Evolutionary conservation across 1,140 invertebrate genomes (phyloP).

Genomic region (Neelides sp.): DNA sequence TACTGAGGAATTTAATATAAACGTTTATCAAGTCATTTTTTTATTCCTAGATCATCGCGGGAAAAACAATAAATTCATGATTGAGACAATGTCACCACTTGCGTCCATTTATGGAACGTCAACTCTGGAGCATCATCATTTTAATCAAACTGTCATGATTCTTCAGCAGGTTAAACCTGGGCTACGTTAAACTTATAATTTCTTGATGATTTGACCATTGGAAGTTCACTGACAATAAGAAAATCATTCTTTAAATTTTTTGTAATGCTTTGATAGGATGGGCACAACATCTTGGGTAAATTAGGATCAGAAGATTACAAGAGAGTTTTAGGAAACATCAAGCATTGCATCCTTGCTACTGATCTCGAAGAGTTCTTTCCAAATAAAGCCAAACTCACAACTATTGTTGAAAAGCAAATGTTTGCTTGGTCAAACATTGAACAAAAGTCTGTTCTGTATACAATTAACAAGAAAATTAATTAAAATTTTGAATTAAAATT

Average conservation of each 20-base stretch:
- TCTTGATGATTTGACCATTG: slow-evolving; percentile 5
- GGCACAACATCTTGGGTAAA: slow-evolving; percentile 64
- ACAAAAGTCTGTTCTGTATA: slow-evolving; percentile 42
- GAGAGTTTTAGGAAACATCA: slow-evolving; percentile 55
- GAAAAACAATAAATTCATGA: slow-evolving; percentile 72
- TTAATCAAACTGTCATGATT: slow-evolving; percentile 73
- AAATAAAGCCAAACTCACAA: slow-evolving; percentile 51
- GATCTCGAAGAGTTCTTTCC: slow-evolving; percentile 68
- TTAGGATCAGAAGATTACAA: slow-evolving; percentile 62
- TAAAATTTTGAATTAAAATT: not conserved
- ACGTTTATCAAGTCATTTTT: too few species aligned
- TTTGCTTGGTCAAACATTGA: slow-evolving; percentile 51
- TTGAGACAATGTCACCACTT: slow-evolving; percentile 62
- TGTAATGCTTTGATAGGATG: slow-evolving; percentile 47
- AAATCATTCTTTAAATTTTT: not conserved
- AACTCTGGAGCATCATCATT: slow-evolving; percentile 75
- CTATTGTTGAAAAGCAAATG: slow-evolving; percentile 42
- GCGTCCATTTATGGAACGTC: slow-evolving; percentile 70
- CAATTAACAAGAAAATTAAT: not conserved
- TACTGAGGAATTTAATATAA: too few species aligned
- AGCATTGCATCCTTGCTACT: slow-evolving; percentile 70
- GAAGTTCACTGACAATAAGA: not conserved
- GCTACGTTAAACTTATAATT: not conserved
- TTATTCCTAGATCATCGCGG: slow-evolving; percentile 68
- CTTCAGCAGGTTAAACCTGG: slow-evolving; percentile 51